Evolutionary conservation across 2,888 invertebrate species (phyloP).

Genomic region (Aphodius granarius): DNA sequence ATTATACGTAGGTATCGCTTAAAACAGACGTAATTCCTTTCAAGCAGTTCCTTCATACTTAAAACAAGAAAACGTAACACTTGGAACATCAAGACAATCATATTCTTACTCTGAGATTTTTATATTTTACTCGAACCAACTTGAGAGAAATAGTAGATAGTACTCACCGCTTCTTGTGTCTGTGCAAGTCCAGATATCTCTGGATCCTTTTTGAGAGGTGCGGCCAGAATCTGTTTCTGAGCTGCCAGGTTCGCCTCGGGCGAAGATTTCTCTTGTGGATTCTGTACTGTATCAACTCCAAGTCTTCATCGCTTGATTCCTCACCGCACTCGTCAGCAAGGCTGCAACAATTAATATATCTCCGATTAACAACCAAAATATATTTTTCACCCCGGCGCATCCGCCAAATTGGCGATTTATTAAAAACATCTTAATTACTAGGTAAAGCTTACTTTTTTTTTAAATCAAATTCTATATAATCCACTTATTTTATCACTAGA

Average conservation of each 20-base stretch:
- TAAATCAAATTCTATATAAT: too few species aligned
- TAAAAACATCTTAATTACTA: too few species aligned
- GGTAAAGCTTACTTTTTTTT: too few species aligned
- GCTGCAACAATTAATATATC: slow-evolving; percentile 1
- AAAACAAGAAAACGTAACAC: too few species aligned
- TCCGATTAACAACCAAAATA: background rate
- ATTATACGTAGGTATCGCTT: too few species aligned
- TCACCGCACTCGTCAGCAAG: background rate
- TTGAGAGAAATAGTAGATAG: background rate
- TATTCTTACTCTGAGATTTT: too few species aligned
- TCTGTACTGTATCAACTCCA: background rate
- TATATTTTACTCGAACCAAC: background rate
- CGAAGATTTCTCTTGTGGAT: background rate
- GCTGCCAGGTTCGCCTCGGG: background rate
- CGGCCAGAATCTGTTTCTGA: slow-evolving; percentile 2
- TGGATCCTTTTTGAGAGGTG: background rate
- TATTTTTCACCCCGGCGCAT: too few species aligned
- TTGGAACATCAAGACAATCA: too few species aligned
- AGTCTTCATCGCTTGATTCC: background rate
- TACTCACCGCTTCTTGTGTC: background rate
- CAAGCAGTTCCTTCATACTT: too few species aligned
- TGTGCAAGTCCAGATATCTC: background rate
- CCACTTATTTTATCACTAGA: too few species aligned
- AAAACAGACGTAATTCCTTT: too few species aligned
- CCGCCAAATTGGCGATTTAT: too few species aligned